These are phyloP conservation scores for Arizona elegans DNA, from an alignment of 2,113 vertebrate genomes.

Conservation along the genomic window DNA sequence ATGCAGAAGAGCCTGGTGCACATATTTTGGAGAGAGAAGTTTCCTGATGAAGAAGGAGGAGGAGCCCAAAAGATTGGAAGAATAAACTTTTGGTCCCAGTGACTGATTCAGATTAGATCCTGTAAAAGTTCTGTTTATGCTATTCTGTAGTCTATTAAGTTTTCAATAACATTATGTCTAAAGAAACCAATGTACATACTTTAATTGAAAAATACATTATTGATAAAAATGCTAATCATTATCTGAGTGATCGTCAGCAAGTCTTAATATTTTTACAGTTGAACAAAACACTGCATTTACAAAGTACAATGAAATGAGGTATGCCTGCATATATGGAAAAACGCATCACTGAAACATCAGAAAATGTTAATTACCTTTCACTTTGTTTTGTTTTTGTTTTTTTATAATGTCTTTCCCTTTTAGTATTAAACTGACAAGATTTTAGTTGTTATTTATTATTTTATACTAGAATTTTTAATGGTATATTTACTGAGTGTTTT, in stretches of 20 bases:
- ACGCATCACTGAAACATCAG: background rate
- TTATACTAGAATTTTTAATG: too few species aligned
- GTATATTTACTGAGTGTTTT: too few species aligned
- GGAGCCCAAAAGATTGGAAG: background rate
- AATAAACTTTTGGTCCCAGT: background rate
- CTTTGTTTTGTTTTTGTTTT: background rate
- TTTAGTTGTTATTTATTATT: too few species aligned
- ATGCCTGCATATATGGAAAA: background rate
- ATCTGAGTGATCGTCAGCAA: background rate
- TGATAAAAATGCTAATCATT: background rate
- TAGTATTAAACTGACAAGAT: too few species aligned
- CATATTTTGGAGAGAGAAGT: background rate
- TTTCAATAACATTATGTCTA: background rate
- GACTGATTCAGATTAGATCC: background rate
- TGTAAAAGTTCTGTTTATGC: background rate
- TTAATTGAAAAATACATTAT: background rate
- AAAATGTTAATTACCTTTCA: background rate
- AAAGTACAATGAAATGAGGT: background rate
- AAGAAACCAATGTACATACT: background rate
- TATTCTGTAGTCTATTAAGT: background rate
- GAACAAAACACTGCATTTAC: too few species aligned
- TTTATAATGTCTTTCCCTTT: background rate
- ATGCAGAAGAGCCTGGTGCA: background rate
- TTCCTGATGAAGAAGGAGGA: background rate
- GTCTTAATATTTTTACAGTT: background rate